Conservation (phyloP, 2,113 vertebrate genomes). For the Gorsachius goisagi region DNA sequence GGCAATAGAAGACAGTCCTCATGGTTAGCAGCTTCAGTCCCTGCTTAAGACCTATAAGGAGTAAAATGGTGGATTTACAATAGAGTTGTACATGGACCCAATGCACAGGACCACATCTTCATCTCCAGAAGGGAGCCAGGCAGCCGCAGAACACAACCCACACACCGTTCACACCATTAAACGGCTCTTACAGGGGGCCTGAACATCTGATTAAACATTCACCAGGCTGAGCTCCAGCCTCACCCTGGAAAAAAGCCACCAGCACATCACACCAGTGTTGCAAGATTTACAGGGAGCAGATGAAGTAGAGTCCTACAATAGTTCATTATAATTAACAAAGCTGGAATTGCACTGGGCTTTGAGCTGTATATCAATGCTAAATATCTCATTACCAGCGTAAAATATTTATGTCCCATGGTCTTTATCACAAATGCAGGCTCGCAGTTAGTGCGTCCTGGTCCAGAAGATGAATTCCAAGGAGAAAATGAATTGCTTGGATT, state of each 20-base stretch:
- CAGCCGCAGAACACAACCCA: not conserved
- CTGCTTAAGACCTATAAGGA: not conserved
- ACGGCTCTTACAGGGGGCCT: not conserved
- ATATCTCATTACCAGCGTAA: conserved; percentile 62
- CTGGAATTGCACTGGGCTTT: conserved; percentile 50
- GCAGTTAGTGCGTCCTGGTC: not conserved
- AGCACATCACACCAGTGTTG: not conserved
- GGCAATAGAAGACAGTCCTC: not conserved
- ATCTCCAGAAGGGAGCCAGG: not conserved
- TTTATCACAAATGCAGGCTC: conserved; percentile 51
- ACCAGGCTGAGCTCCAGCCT: conserved; percentile 18
- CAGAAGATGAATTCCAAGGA: conserved; percentile 56
- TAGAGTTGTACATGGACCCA: not conserved
- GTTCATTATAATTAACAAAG: conserved; percentile 66
- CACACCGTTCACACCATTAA: not conserved
- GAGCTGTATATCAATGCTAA: conserved; percentile 67
- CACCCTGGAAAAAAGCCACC: conserved; percentile 36
- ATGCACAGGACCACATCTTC: not conserved
- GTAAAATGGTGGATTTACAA: not conserved
- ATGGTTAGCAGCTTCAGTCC: not conserved
- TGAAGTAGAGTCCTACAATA: conserved; percentile 37
- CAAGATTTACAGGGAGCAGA: conserved; percentile 52
- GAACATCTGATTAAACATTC: not conserved
- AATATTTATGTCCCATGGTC: conserved; percentile 62
- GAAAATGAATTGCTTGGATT: conserved; percentile 32